Percentiles rank a stretch among this genome's conserved stretches.
Evolutionary conservation across 2,888 invertebrate species (phyloP).

Genomic region (Clivina fossor): DNA sequence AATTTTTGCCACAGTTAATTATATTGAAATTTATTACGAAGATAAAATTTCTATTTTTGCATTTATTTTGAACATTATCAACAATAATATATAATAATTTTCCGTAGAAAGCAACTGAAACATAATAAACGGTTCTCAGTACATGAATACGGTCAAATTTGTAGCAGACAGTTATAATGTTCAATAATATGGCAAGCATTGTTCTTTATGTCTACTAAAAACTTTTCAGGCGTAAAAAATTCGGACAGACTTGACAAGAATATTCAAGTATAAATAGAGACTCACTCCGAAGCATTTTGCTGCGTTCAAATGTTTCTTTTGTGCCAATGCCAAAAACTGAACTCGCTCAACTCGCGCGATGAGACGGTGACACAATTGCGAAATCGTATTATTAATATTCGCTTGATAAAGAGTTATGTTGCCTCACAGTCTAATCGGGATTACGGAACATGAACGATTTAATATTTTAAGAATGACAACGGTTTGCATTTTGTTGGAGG

Average conservation of each 20-base stretch:
- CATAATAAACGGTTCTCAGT: too few relatives aligned
- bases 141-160: too few relatives aligned
- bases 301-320: constrained; percentile 21
- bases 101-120: too few relatives aligned
- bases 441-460: constrained; percentile 15
- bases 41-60: too few relatives aligned
- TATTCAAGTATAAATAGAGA: constrained; percentile 24
- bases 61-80: too few relatives aligned
- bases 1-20: too few relatives aligned
- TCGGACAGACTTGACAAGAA: constrained; percentile 24
- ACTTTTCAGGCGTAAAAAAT: constrained; percentile 15
- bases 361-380: constrained; percentile 1
- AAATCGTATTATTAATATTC: neutral
- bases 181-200: constrained; percentile 21
- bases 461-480: constrained; percentile 21
- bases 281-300: too few relatives aligned
- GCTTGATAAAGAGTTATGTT: neutral
- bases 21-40: too few relatives aligned
- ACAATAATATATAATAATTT: too few relatives aligned
- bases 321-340: constrained; percentile 21
- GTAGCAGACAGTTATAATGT: constrained; percentile 18
- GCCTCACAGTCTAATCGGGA: neutral
- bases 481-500: constrained; percentile 18
- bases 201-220: constrained; percentile 17
- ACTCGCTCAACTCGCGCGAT: neutral